These are phyloP conservation scores for Bombus waltoni DNA, from an alignment of 1,140 invertebrate genomes.

Conservation along the genomic window DNA sequence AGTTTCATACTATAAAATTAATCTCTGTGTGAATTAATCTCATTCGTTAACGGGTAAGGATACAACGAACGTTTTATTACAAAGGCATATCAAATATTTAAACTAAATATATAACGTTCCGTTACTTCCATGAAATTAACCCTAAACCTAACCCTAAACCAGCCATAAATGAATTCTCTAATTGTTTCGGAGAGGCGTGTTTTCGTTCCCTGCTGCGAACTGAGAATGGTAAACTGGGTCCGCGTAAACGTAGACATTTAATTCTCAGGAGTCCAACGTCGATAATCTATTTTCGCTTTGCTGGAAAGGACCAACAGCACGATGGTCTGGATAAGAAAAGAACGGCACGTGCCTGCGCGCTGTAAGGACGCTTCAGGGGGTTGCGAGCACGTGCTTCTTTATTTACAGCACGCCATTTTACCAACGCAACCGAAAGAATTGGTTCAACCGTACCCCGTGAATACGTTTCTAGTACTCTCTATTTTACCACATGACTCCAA, in stretches of 20 bases:
- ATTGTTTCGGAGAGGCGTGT: not conserved
- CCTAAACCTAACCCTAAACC: not conserved
- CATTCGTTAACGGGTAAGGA: too few species aligned
- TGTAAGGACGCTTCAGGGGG: slow-evolving; percentile 49
- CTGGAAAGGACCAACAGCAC: slow-evolving; percentile 57
- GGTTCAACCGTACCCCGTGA: not conserved
- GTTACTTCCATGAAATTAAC: not conserved
- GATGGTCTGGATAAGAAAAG: slow-evolving; percentile 59
- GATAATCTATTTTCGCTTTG: slow-evolving; percentile 47
- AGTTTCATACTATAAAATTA: too few species aligned
- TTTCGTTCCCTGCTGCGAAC: slow-evolving; percentile 16
- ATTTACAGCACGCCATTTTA: slow-evolving; percentile 50
- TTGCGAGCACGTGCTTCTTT: slow-evolving; percentile 54
- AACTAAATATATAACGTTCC: not conserved
- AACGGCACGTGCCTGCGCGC: slow-evolving; percentile 61
- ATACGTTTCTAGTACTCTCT: not conserved
- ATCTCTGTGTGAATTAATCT: too few species aligned
- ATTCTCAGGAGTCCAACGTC: not conserved
- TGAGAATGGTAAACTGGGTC: not conserved
- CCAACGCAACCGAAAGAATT: slow-evolving; percentile 30
- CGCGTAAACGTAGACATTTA: slow-evolving; percentile 17
- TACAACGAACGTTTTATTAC: not conserved
- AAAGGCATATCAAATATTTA: not conserved
- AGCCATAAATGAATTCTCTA: not conserved
- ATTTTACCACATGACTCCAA: not conserved